These are phyloP conservation scores for Morpho deidamia DNA, from an alignment of 2,888 invertebrate genomes.

Conservation along the genomic window DNA sequence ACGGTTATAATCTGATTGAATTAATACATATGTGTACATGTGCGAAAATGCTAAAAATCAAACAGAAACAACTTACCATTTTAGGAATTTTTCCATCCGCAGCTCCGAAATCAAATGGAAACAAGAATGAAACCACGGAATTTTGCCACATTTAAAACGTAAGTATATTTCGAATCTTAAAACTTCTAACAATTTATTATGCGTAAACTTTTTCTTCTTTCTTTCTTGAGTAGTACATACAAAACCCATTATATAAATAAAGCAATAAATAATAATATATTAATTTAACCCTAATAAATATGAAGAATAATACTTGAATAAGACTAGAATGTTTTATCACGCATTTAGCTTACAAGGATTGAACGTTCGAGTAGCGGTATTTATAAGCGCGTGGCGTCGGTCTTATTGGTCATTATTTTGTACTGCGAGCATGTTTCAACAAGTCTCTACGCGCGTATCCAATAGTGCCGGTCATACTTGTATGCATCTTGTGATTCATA, in stretches of 20 bases:
- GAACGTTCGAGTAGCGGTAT: not conserved
- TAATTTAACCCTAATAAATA: constrained; percentile 1
- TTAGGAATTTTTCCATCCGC: constrained; percentile 22
- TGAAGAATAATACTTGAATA: constrained; percentile 1
- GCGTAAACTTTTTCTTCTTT: constrained; percentile 22
- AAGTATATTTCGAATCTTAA: constrained; percentile 33
- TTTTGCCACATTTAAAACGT: constrained; percentile 25
- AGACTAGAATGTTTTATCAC: constrained; percentile 2
- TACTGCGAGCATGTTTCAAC: constrained; percentile 19
- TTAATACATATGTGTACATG: no score
- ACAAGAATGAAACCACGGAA: constrained; percentile 25
- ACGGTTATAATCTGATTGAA: no score
- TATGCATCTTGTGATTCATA: constrained; percentile 1
- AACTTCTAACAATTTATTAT: constrained; percentile 18
- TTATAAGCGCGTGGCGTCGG: not conserved
- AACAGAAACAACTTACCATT: constrained; percentile 32
- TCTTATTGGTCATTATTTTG: not conserved
- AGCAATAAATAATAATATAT: constrained; percentile 1
- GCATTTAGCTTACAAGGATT: not conserved
- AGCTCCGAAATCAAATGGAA: constrained; percentile 28
- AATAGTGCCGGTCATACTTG: not conserved
- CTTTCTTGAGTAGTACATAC: constrained; percentile 32
- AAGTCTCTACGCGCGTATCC: constrained; percentile 14
- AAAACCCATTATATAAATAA: constrained; percentile 32
- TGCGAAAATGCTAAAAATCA: not conserved